Percentiles rank a stretch among this genome's conserved stretches.
Conservation (phyloP, 2,113 vertebrate genomes). For the Agelaius tricolor region DNA sequence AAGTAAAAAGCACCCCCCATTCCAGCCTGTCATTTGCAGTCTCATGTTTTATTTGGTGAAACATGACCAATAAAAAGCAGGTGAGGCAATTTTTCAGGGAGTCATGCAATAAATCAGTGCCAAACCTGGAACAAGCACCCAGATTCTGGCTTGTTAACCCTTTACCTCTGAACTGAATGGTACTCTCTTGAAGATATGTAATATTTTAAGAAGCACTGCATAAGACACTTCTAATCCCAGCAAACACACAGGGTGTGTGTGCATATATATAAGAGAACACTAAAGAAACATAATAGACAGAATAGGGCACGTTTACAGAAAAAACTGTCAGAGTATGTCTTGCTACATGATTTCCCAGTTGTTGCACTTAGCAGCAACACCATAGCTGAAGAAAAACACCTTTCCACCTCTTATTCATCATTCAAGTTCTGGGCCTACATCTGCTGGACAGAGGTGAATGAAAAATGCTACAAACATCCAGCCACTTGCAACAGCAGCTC, state of each 20-base stretch:
- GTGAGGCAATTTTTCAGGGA: not conserved
- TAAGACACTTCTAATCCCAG: not conserved
- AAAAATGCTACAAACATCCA: not conserved
- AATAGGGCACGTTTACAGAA: not conserved
- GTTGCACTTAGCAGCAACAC: not conserved
- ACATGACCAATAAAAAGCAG: not conserved
- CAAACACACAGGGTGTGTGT: not conserved
- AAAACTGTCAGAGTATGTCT: not conserved
- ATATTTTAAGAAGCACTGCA: not conserved
- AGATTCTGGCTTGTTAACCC: not conserved
- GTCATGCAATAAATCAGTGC: not conserved
- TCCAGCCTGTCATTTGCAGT: not conserved
- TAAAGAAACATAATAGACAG: not conserved
- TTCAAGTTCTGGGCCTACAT: not conserved
- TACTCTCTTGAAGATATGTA: not conserved
- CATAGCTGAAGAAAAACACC: not conserved
- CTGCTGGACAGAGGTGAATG: not conserved
- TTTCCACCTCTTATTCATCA: not conserved
- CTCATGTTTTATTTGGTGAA: not conserved
- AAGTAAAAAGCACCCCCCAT: not conserved
- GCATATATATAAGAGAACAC: not conserved
- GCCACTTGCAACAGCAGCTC: not conserved
- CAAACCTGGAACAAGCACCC: not conserved
- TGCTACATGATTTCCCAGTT: not conserved
- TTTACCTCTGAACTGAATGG: not conserved